phyloP scores from a whole-genome alignment of 2,888 invertebrate species.

The Temnothorax rugatulus region DNA sequence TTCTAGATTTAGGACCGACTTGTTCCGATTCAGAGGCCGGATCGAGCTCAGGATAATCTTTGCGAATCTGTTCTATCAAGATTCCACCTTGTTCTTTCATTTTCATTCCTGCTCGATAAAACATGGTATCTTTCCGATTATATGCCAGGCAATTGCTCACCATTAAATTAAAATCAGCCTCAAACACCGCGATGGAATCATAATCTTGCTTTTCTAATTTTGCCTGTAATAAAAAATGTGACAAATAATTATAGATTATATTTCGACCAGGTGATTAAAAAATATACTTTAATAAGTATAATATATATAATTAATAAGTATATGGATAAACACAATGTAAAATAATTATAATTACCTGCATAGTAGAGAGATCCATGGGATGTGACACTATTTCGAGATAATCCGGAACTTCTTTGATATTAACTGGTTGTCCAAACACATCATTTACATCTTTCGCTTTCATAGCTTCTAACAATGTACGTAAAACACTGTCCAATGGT shows the following conservation, averaged over 20 bases:
- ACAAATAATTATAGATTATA: slow-evolving; percentile 8
- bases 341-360: slow-evolving; percentile 87
- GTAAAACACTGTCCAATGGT: slow-evolving; percentile 93
- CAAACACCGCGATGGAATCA: slow-evolving; percentile 92
- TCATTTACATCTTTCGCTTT: slow-evolving; percentile 93
- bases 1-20: slow-evolving; percentile 78
- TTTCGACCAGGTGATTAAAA: not conserved
- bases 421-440: slow-evolving; percentile 97
- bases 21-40: slow-evolving; percentile 68
- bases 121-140: slow-evolving; percentile 98
- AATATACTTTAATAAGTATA: slow-evolving; percentile 2
- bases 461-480: slow-evolving; percentile 92
- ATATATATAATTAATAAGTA: not conserved
- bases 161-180: slow-evolving; percentile 97
- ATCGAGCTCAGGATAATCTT: slow-evolving; percentile 88
- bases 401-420: slow-evolving; percentile 95
- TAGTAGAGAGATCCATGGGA: slow-evolving; percentile 96
- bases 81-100: slow-evolving; percentile 95
- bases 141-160: slow-evolving; percentile 98
- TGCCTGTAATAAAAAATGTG: slow-evolving; percentile 73
- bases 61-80: slow-evolving; percentile 92
- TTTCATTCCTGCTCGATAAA: slow-evolving; percentile 95
- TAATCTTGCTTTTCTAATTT: slow-evolving; percentile 91
- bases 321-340: not conserved
- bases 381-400: slow-evolving; percentile 94